phyloP scores from a whole-genome alignment of 2,113 vertebrate species.

The Pelobates fuscus region DNA sequence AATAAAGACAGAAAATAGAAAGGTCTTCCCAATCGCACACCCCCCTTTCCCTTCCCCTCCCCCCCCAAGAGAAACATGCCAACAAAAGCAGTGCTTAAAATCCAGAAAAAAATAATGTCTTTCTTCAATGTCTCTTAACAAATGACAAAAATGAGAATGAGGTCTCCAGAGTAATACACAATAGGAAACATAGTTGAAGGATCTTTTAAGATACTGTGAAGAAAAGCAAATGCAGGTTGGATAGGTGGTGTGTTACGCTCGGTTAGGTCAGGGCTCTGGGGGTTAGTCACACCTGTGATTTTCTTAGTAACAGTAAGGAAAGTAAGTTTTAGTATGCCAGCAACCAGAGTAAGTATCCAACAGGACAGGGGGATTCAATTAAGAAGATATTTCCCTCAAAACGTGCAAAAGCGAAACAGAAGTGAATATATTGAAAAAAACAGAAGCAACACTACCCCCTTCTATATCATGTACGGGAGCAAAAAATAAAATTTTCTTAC shows the following conservation, averaged over 20 bases:
- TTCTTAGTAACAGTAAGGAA: constrained; percentile 41
- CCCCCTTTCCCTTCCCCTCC: constrained; percentile 38
- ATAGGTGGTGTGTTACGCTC: constrained; percentile 21
- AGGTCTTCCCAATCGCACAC: constrained; percentile 54
- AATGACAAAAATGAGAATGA: constrained; percentile 84
- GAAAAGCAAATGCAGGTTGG: constrained; percentile 58
- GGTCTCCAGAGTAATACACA: constrained; percentile 68
- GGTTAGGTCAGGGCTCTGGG: constrained; percentile 57
- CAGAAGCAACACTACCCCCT: no score
- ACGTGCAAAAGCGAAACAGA: no score
- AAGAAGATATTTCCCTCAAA: no score
- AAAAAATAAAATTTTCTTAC: no score
- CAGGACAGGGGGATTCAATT: not conserved
- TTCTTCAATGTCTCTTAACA: constrained; percentile 68
- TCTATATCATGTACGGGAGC: no score
- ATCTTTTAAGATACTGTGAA: no score
- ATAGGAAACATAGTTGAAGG: not conserved
- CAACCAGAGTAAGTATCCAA: not conserved
- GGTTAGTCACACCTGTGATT: constrained; percentile 63
- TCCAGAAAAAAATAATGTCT: constrained; percentile 65
- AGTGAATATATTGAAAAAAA: no score
- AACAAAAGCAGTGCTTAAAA: constrained; percentile 74
- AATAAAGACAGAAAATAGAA: constrained; percentile 65
- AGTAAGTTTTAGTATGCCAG: constrained; percentile 8
- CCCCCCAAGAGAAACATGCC: constrained; percentile 76